Base-by-base conservation (phyloP, 1,140 invertebrate genomes). In the Himalopsyche phryganea region DNA sequence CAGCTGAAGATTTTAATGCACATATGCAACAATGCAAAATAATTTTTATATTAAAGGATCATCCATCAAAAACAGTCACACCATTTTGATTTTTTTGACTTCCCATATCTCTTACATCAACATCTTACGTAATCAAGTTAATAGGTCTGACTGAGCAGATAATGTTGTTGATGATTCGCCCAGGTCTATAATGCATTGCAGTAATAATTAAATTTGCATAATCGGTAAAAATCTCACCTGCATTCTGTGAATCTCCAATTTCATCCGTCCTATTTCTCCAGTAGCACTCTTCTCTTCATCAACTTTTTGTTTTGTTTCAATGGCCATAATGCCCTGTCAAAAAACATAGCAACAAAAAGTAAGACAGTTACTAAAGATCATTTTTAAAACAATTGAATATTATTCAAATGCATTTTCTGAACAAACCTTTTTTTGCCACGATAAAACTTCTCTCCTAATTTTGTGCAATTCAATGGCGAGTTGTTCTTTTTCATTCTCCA, bases 211-310 rank as follows among this genome's bases (percentile, higher is more conserved):
- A n/a, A n/a, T n/a, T n/a, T n/a, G n/a, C n/a, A n/a, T n/a, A n/a
- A n/a, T n/a, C n/a, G n/a, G n/a, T n/a, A n/a, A n/a, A n/a, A n/a
- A 18, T 35, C 28, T 69, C 54, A 87, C 85, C 72, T 88, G 81
- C 90, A 92, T 92, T 65, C 86, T 81, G 67, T 91, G 89, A 68
- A 92, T 91, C 76, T 91, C 90, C 47, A 75, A 78, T 70, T 83
- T 88, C 87, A 92, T 90, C 11, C 74, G 73, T 6, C 82, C 82
- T 44, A 90, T 81, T 69, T 90, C 88, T 1, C 86, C 85, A 15
- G 71, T 78, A n/a, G 76, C 72, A n/a, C 80, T 79, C 50, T 83
- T 80, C 55, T 87, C 86, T 36, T 82, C 75, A 54, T 84, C 82
- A 5, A 88, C 79, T 57, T 79, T 83, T 65, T 80, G 81, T 57